Percentiles rank a stretch among this genome's conserved stretches.
These are phyloP conservation scores for Melanotaenia trifasciata DNA, from an alignment of 2,797 vertebrate species.

Conservation along the genomic window DNA sequence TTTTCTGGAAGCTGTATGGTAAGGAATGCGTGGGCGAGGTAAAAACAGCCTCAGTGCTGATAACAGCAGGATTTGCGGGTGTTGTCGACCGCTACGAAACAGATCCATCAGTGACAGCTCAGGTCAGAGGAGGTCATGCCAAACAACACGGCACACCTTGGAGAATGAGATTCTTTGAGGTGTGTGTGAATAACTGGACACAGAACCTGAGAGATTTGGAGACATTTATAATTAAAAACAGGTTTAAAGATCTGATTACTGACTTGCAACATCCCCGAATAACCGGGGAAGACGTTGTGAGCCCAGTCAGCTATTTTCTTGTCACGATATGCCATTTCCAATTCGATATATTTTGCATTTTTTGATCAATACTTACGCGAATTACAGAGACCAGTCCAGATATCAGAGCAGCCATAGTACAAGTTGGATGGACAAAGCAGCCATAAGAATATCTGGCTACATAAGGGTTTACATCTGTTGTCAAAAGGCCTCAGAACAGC, in stretches of 20 bases:
- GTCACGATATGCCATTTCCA: background rate
- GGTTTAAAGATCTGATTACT: no score
- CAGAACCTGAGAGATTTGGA: background rate
- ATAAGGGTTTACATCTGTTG: background rate
- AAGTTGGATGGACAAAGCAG: background rate
- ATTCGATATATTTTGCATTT: background rate
- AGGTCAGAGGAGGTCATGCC: slow-evolving; percentile 47
- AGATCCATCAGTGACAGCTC: slow-evolving; percentile 56
- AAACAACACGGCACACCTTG: slow-evolving; percentile 14
- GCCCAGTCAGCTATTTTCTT: background rate
- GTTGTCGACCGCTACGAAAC: slow-evolving; percentile 56
- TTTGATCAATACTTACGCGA: background rate
- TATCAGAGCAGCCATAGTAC: background rate
- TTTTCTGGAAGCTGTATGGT: background rate
- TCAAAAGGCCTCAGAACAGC: background rate
- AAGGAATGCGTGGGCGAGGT: slow-evolving; percentile 59
- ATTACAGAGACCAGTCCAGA: background rate
- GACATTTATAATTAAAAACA: no score
- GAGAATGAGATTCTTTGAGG: background rate
- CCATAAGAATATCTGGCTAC: background rate
- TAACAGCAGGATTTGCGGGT: slow-evolving; percentile 40
- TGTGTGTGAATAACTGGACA: background rate
- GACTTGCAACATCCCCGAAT: no score
- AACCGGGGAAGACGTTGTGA: background rate
- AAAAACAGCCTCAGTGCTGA: slow-evolving; percentile 56